Evolutionary conservation across 1,140 invertebrate species (phyloP).

Genomic region (Caenorhabditis tropicalis): DNA sequence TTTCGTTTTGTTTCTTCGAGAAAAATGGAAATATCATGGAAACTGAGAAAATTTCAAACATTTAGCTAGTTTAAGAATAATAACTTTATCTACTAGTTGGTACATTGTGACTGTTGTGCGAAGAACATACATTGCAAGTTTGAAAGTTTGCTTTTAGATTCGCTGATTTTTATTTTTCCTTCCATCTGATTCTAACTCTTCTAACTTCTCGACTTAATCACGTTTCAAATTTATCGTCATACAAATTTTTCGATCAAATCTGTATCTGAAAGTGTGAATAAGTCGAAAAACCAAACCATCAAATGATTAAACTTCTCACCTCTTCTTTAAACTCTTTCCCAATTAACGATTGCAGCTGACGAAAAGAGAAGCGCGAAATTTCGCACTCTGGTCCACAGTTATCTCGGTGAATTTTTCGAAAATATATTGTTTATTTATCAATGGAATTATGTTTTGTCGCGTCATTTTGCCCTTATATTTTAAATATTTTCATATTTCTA

Average conservation of each 20-base stretch:
- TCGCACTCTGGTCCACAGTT: slow-evolving; percentile 63
- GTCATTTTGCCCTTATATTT: background rate
- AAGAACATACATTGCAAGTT: no score
- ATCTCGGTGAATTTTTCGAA: slow-evolving; percentile 56
- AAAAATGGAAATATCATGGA: no score
- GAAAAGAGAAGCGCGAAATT: slow-evolving; percentile 60
- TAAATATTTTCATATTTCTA: background rate
- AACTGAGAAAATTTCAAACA: no score
- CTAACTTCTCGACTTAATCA: no score
- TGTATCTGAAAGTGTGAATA: no score
- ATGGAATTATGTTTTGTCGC: slow-evolving; percentile 12
- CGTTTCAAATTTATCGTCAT: no score
- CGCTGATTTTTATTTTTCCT: slow-evolving; percentile 76
- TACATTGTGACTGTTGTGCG: no score
- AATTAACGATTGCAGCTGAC: slow-evolving; percentile 52
- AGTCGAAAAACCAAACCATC: no score
- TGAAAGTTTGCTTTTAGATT: background rate
- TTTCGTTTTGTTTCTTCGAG: no score
- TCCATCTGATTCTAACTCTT: slow-evolving; percentile 40
- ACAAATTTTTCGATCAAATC: no score
- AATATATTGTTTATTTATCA: background rate
- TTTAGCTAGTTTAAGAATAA: no score
- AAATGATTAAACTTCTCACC: slow-evolving; percentile 21
- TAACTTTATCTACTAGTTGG: no score
- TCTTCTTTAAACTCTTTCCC: slow-evolving; percentile 32